A percentile compares a stretch with the other conserved stretches of the same genome.
Evolutionary conservation across 1,140 invertebrate species (phyloP).

Genomic region (Antheraea pernyi): DNA sequence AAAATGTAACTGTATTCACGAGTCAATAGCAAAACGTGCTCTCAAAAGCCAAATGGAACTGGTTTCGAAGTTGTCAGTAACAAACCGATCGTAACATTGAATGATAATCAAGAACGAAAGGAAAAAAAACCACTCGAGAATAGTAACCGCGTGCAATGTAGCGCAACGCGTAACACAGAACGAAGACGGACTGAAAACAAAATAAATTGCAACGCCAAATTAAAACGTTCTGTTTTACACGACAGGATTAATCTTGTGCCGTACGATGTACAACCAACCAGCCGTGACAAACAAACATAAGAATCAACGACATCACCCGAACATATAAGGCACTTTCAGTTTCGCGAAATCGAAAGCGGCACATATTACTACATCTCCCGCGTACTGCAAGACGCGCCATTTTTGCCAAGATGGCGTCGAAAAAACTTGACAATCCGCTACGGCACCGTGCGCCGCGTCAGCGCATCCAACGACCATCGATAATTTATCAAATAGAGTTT

Average conservation of each 20-base stretch:
- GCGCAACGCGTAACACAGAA: constrained; percentile 35
- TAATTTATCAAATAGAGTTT: constrained; percentile 44
- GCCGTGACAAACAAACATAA: constrained; percentile 70
- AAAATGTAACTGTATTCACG: not conserved
- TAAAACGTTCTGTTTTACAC: constrained; percentile 54
- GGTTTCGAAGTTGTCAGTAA: not conserved
- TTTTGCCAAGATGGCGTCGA: constrained; percentile 53
- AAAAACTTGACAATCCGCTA: constrained; percentile 58
- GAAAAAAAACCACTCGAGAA: constrained; percentile 16
- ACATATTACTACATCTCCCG: constrained; percentile 50
- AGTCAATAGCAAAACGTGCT: not conserved
- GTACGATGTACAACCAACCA: constrained; percentile 46
- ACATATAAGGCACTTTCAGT: constrained; percentile 70
- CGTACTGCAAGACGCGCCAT: constrained; percentile 47
- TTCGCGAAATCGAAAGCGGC: constrained; percentile 70
- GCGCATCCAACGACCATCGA: constrained; percentile 34
- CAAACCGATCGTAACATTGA: not conserved
- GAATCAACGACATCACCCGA: constrained; percentile 70
- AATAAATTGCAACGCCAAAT: constrained; percentile 56
- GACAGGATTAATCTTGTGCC: constrained; percentile 47
- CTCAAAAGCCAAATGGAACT: not conserved
- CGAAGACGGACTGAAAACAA: constrained; percentile 47
- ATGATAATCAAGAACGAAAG: constrained; percentile 1
- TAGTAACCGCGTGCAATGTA: constrained; percentile 34
- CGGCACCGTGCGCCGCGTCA: constrained; percentile 31